Evolutionary conservation across 30 jellyfish, hydroid and myxozoan species (phyloP).

Genomic region (Turritopsis dohrnii): DNA sequence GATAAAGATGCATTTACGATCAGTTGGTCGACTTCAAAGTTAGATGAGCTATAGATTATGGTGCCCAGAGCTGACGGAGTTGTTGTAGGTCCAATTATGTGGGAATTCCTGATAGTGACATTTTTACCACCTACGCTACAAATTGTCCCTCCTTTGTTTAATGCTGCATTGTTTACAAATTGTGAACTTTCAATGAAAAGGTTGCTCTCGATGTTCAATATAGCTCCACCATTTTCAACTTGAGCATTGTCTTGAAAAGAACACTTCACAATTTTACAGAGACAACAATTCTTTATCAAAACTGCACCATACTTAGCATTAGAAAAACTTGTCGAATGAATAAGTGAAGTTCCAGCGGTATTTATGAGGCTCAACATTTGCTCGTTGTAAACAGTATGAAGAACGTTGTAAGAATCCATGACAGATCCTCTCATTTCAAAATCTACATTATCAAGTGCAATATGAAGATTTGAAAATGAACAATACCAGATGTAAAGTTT

Average conservation of each 20-base stretch:
- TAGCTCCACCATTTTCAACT: background rate
- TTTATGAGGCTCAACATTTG: background rate
- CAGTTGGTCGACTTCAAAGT: background rate
- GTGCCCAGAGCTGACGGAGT: background rate
- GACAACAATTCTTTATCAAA: background rate
- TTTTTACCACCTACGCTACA: background rate
- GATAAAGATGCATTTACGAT: background rate
- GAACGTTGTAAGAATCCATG: background rate
- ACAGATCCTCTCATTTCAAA: background rate
- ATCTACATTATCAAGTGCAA: background rate
- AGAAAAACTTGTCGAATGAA: background rate
- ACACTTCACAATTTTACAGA: background rate
- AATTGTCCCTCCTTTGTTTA: background rate
- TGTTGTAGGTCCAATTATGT: background rate
- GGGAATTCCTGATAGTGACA: background rate
- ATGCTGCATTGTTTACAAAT: background rate
- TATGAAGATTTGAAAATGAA: background rate
- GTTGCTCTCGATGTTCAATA: background rate
- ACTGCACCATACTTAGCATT: background rate
- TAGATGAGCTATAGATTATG: background rate
- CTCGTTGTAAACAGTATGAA: background rate
- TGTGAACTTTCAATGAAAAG: background rate
- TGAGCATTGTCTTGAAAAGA: background rate
- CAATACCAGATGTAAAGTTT: background rate
- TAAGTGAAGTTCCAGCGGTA: background rate